Evolutionary conservation across 2,888 invertebrate species (phyloP), one percentile per base, ranked within the genome.

Genomic region (Anthophora plumipes): DNA sequence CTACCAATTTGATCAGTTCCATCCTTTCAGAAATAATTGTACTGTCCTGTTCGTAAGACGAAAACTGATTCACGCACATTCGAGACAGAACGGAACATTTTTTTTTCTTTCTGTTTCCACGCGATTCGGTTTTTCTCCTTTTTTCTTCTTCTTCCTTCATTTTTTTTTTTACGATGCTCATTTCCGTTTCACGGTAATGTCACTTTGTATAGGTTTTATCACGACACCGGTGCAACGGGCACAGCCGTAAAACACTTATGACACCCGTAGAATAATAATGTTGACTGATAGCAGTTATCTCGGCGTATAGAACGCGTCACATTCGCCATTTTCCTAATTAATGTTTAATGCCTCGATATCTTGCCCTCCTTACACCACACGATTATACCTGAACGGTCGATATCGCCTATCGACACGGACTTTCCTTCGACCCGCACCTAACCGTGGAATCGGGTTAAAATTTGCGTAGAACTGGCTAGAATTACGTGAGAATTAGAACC

Each of bases 311-410:
- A 82, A 80, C 68, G 63, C 80, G 59, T 31, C 59, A 46, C 70
- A 76, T 70, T 83, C 85, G 88, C 85, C 89, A 87, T 89, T 89
- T 90, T 90, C 84, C 88, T 86, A 90, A 90, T 90, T 89, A 89
- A 90, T 88, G 88, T 89, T 89, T 87, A 87, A 90, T 90, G 88
- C 72, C 61, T 25, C 78, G 75, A 84, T 89, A 88, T 85, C 80
- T 37, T 89, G 84, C 75, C 85, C 89, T 82, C 80, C 54, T 83
- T 86, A 74, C 63, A 43, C 75, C 63, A 43, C 75, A 66, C 77
- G 82, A 82, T 84, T 83, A 77, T 48, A 70, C 70, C 74, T 25
- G 82, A 22, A 14, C 75, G 57, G 69, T 87, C 79, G 84, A 85
- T 88, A 85, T 86, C 78, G 80, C 80, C 46, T 82, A 82, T 74